Percentiles rank a stretch among this genome's conserved stretches.
Evolutionary conservation across 2,888 invertebrate species (phyloP).

Genomic region (Pyrgus malvae): DNA sequence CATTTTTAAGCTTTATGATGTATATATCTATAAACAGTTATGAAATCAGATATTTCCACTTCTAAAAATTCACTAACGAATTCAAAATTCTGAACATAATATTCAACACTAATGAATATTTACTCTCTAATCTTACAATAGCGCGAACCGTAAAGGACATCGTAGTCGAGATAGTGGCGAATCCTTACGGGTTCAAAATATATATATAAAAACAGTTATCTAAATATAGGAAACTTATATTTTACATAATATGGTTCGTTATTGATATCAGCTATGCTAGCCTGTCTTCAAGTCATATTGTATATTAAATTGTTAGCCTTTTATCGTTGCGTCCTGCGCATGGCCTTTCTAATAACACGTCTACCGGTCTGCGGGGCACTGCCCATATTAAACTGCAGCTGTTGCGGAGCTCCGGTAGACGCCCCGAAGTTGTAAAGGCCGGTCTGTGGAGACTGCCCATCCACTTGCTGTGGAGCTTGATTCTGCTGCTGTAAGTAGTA

Average conservation of each 20-base stretch:
- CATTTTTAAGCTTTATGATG: no score
- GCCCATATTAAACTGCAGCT: constrained; percentile 66
- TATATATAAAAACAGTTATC: background rate
- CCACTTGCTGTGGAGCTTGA: constrained; percentile 28
- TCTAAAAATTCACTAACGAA: constrained; percentile 1
- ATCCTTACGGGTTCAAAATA: background rate
- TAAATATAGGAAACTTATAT: background rate
- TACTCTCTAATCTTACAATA: constrained; percentile 14
- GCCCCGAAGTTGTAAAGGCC: constrained; percentile 52
- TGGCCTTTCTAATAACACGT: constrained; percentile 59
- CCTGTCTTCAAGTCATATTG: no score
- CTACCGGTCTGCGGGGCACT: constrained; percentile 49
- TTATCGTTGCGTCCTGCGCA: constrained; percentile 64
- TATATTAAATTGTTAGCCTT: constrained; percentile 24
- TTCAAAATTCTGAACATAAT: constrained; percentile 8
- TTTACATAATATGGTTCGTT: background rate
- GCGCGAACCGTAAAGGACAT: constrained; percentile 25
- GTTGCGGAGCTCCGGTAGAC: constrained; percentile 36
- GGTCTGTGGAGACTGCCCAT: constrained; percentile 40
- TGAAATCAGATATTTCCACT: background rate
- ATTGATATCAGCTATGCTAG: background rate
- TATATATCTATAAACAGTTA: background rate
- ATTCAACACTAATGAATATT: constrained; percentile 5
- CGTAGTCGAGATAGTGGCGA: background rate
- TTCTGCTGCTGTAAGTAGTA: background rate